Base-by-base conservation (phyloP, 2,888 invertebrate species). In the Therioaphis trifolii region DNA sequence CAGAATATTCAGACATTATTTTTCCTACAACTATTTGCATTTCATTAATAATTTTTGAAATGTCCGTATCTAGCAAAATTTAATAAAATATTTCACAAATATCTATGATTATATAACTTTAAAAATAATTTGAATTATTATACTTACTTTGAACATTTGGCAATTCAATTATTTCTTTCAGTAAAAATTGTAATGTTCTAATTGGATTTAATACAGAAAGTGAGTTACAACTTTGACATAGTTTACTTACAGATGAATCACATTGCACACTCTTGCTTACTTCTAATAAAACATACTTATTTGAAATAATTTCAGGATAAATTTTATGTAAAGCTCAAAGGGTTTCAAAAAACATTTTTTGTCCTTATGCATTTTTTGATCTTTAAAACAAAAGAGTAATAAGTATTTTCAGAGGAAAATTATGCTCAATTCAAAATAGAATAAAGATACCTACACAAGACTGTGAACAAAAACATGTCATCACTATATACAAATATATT, bases 131-230 rank as follows among this genome's bases (percentile, higher is more conserved):
- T 7, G 0, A 14, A 40, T 24, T 2, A n/a, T 52, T n/a, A 4
- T 72, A 40, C 58, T 72, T 18, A 82, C 82, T 74, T 82, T 82
- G 35, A 74, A 52, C 21, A 63, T 35, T 52, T 27, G 80, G 80
- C 29, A 66, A 63, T n/a, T 74, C 61, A 18, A 18, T 27, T 52
- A 82, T 72, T 74, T 82, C 82, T 52, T 40, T 82, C 40, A 82
- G 18, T 82, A 82, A 40, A 82, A 74, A 82, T 82, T 82, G 74
- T 40, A 82, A 74, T 82, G 82, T 74, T 63, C 82, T 72, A 24
- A 82, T 63, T 5, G 82, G 82, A 82, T 82, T 82, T 21, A 82
- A 63, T 35, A 82, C 63, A 74, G 74, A 82, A 40, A 82, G 72
- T 82, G 72, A 12, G 29, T 24, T 43, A 40, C 27, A 18, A 52